Evolutionary conservation across 2,888 invertebrate species (phyloP).

Genomic region (Suillia variegata): DNA sequence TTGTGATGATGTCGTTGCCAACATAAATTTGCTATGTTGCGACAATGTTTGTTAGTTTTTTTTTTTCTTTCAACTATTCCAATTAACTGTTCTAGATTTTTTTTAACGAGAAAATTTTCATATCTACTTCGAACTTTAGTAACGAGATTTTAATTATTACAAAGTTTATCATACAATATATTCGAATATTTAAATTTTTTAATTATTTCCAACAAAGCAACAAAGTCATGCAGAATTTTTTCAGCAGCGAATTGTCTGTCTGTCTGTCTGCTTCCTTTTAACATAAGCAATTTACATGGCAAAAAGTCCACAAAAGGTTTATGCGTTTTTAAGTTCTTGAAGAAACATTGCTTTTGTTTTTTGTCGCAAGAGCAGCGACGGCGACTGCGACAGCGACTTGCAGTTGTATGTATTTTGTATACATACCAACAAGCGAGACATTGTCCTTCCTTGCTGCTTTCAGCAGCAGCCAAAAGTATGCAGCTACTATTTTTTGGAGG

Average conservation of each 20-base stretch:
- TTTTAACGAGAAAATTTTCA: no score
- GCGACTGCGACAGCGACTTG: no score
- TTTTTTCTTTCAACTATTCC: not conserved
- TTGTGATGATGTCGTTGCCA: conserved; percentile 24
- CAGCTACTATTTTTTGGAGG: not conserved
- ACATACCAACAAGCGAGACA: conserved; percentile 5
- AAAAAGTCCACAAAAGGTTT: conserved; percentile 18
- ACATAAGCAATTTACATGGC: not conserved
- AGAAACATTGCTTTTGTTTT: conserved; percentile 25
- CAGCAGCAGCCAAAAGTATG: not conserved
- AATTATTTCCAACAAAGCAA: no score
- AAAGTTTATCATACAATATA: no score
- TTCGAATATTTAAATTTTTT: no score
- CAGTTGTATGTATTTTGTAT: conserved; percentile 1
- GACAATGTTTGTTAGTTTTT: conserved; percentile 10
- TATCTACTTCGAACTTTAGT: no score
- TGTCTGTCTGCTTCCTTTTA: no score
- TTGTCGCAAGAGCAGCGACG: no score
- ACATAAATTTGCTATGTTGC: conserved; percentile 19
- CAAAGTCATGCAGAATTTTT: no score
- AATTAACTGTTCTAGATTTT: no score
- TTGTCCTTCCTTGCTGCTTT: not conserved
- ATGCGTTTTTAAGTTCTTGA: conserved; percentile 31
- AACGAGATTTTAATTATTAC: no score
- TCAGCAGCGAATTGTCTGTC: no score